These are phyloP conservation scores for Cylindroiulus punctatus DNA, from an alignment of 2,888 invertebrate genomes.

Conservation along the genomic window DNA sequence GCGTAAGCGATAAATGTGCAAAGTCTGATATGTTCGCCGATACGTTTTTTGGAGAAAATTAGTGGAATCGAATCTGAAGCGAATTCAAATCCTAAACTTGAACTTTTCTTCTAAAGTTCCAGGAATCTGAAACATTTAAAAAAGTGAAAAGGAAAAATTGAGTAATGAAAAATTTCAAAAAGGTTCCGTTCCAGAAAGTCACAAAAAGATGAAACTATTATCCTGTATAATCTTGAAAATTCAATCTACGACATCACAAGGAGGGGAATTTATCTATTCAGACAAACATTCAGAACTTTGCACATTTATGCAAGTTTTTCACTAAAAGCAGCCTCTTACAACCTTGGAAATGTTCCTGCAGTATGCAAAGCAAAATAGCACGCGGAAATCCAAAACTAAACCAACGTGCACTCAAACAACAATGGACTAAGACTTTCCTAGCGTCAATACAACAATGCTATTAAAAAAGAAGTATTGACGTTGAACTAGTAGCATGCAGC, in stretches of 20 bases:
- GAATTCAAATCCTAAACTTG: constrained; percentile 49
- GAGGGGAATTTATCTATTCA: background rate
- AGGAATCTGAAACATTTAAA: constrained; percentile 56
- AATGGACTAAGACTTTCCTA: too few species aligned
- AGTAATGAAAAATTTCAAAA: background rate
- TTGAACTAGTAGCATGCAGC: background rate
- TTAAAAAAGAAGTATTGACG: too few species aligned
- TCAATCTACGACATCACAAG: constrained; percentile 42
- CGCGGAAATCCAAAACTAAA: background rate
- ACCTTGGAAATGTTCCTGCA: background rate
- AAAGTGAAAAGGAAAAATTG: constrained; percentile 50
- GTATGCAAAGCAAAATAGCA: constrained; percentile 1
- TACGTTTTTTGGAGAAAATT: constrained; percentile 31
- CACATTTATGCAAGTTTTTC: background rate
- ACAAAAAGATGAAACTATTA: background rate
- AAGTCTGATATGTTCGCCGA: constrained; percentile 48
- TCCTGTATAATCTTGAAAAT: background rate
- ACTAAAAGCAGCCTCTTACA: background rate
- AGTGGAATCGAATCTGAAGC: background rate
- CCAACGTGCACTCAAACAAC: background rate
- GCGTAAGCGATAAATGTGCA: constrained; percentile 30
- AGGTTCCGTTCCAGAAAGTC: background rate
- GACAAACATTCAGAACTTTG: constrained; percentile 51
- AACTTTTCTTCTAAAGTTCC: constrained; percentile 56
- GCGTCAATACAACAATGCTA: too few species aligned